Evolutionary conservation across 2,797 vertebrate species (phyloP).

Genomic region (Sebastes nivosus): DNA sequence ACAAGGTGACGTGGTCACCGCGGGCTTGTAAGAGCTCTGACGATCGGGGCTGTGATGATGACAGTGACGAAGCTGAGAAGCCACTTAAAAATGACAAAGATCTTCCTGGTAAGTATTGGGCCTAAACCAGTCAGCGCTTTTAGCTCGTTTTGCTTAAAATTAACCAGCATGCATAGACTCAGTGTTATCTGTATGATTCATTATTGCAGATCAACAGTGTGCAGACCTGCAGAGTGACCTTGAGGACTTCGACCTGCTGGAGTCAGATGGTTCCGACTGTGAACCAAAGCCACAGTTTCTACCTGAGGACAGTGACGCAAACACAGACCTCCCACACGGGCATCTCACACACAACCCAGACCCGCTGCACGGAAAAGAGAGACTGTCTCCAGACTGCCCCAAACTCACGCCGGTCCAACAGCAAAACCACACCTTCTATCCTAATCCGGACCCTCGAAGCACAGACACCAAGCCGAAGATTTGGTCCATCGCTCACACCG

Average conservation of each 20-base stretch:
- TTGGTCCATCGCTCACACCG: conserved; percentile 97
- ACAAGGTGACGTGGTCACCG: conserved; percentile 94
- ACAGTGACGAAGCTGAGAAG: conserved; percentile 89
- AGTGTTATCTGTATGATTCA: background rate
- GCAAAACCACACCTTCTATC: conserved; percentile 80
- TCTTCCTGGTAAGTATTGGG: conserved; percentile 79
- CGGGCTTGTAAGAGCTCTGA: conserved; percentile 92
- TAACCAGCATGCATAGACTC: background rate
- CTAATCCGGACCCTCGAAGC: conserved; percentile 81
- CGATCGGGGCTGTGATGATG: conserved; percentile 90
- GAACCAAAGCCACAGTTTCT: conserved; percentile 83
- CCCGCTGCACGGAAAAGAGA: conserved; percentile 81
- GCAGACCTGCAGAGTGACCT: conserved; percentile 91
- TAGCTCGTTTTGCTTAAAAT: background rate
- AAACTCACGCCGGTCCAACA: conserved; percentile 73
- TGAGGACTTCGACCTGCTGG: conserved; percentile 92
- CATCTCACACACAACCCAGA: conserved; percentile 53
- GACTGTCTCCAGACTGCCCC: conserved; percentile 80
- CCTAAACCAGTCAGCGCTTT: conserved; percentile 9
- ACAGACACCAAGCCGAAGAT: conserved; percentile 92
- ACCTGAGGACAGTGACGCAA: conserved; percentile 37
- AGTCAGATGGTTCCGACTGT: conserved; percentile 89
- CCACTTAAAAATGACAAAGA: conserved; percentile 88
- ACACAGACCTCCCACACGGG: conserved; percentile 22
- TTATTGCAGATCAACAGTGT: conserved; percentile 82